These are phyloP conservation scores for Amblyopsis rosae DNA, from an alignment of 2,113 vertebrate genomes.

Conservation along the genomic window DNA sequence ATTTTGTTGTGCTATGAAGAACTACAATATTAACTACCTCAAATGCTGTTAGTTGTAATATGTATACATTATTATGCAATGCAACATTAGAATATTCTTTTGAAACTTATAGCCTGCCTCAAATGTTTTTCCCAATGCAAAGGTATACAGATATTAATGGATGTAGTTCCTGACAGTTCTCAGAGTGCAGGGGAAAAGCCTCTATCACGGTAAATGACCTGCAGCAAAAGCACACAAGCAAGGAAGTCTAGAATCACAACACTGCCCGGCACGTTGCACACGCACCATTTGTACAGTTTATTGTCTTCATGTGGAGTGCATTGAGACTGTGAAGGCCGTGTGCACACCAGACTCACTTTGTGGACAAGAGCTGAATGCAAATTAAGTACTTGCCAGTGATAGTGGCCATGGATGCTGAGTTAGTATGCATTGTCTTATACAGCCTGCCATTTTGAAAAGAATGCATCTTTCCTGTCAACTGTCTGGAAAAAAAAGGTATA, in stretches of 20 bases:
- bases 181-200: constrained; percentile 72
- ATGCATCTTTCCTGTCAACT: constrained; percentile 11
- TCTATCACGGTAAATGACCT: constrained; percentile 77
- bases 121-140: constrained; percentile 56
- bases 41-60: too few species aligned
- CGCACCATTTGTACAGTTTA: constrained; percentile 21
- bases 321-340: constrained; percentile 13
- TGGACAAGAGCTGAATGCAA: constrained; percentile 39
- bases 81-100: too few species aligned
- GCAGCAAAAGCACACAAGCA: constrained; percentile 63
- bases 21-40: too few species aligned
- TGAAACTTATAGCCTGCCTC: too few species aligned
- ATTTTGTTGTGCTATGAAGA: too few species aligned
- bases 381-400: constrained; percentile 31
- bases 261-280: constrained; percentile 19
- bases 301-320: constrained; percentile 20
- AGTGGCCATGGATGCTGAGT: constrained; percentile 30
- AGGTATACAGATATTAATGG: constrained; percentile 77
- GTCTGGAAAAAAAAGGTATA: too few species aligned
- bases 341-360: constrained; percentile 31
- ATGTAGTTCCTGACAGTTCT: constrained; percentile 79
- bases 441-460: constrained; percentile 44
- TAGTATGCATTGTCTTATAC: background rate
- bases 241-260: constrained; percentile 38
- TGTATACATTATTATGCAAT: too few species aligned